Evolutionary conservation across 2,113 vertebrate genomes (phyloP), one percentile per base, ranked within the genome.

Genomic region (Halichoerus grypus): DNA sequence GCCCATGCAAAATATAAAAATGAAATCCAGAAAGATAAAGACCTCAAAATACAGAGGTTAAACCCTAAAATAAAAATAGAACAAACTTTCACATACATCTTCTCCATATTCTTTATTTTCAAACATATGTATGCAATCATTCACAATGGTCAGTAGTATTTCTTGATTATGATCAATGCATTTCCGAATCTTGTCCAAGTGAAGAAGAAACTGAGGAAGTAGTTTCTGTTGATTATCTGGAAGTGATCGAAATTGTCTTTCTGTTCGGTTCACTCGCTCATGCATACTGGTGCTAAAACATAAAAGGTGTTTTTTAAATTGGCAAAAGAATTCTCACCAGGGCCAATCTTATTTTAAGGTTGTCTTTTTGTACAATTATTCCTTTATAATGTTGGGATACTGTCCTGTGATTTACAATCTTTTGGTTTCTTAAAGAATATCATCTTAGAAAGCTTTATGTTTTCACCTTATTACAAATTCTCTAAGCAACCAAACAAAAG

Each of bases 21-120:
- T 15, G 6, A 97, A 97, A 86, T 65, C 13, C 24, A 26, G n/a
- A 96, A 93, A 0, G 0, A 84, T 82, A 95, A 94, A 74, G 42
- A 72, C 51, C 53, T 94, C 80, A 65, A 81, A 91, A 96, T 46
- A 88, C 0, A 86, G 46, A 97, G 12, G 24, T 15, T 88, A 76
- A 9, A 97, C 33, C 85, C 72, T 95, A 92, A 69, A 57, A 89
- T 96, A 10, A 92, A 92, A 79, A 97, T 85, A 97, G 97, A 98
- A 95, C 21, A 59, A 93, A 92, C 80, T 97, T 97, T 98, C 95
- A 98, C 99, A 99, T 99, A 99, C 99, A 95, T 99, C 99, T 98
- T 99, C 99, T 93, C 99, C 99, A 92, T 99, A 99, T 97, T 99
- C 99, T 98, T 99, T 99, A 98, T 99, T 99, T 99, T 99, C 99